phyloP scores from a whole-genome alignment of 2,888 invertebrate species.

The Xestoiulus laeticollis region DNA sequence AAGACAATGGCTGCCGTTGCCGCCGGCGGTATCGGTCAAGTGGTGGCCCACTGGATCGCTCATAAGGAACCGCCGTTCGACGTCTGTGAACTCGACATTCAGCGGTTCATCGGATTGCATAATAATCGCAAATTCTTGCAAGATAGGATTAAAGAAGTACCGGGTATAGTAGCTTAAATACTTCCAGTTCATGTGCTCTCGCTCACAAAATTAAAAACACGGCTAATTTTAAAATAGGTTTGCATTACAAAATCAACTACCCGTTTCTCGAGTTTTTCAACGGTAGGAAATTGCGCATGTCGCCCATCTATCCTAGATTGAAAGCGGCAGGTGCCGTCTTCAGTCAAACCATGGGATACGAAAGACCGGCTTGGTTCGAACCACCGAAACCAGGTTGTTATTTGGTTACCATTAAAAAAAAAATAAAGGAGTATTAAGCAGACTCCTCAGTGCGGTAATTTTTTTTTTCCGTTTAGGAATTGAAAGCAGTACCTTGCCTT shows the following conservation, averaged over 20 bases:
- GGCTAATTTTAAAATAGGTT: conserved; percentile 62
- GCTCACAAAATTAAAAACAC: conserved; percentile 49
- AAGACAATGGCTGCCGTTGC: conserved; percentile 95
- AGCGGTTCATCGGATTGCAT: conserved; percentile 89
- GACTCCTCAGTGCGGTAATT: not conserved
- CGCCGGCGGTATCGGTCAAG: conserved; percentile 93
- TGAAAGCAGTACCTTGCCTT: conserved; percentile 64
- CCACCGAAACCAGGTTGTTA: conserved; percentile 59
- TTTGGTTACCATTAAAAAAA: not conserved
- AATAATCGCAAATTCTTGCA: conserved; percentile 92
- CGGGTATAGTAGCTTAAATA: conserved; percentile 70
- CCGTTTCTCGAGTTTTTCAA: conserved; percentile 87
- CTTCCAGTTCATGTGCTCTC: conserved; percentile 48
- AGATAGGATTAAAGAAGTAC: conserved; percentile 91
- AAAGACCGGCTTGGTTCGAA: conserved; percentile 92
- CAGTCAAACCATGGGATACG: conserved; percentile 98
- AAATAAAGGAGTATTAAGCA: too few relatives aligned
- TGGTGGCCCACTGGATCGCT: conserved; percentile 86
- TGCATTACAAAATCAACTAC: conserved; percentile 83
- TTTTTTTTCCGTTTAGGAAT: not conserved
- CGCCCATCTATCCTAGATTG: conserved; percentile 92
- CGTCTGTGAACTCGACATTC: conserved; percentile 88
- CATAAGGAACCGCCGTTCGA: conserved; percentile 83
- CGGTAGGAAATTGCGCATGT: conserved; percentile 89
- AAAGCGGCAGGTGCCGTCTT: conserved; percentile 93